Evolutionary conservation across 2,888 invertebrate genomes (phyloP).

Genomic region (Drosophila subquinaria): DNA sequence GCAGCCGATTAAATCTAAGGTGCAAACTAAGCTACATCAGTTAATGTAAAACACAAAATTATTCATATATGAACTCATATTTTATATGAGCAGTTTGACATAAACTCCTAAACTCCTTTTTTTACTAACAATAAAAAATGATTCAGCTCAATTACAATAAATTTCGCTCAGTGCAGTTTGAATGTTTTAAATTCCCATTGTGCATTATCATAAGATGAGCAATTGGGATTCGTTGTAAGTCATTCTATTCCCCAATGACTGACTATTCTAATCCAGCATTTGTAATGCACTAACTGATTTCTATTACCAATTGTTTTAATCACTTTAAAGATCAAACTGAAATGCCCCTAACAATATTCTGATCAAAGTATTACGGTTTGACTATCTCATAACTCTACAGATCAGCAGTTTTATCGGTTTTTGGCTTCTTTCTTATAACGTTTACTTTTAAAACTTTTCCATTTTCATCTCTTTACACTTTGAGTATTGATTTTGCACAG

Average conservation of each 20-base stretch:
- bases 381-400: not conserved
- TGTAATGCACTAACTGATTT: slow-evolving; percentile 1
- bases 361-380: not conserved
- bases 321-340: not conserved
- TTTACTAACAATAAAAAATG: not conserved
- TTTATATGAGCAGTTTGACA: not conserved
- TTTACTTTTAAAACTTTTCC: not conserved
- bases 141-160: not conserved
- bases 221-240: slow-evolving; percentile 8
- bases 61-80: not conserved
- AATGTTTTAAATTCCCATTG: slow-evolving; percentile 16
- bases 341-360: not conserved
- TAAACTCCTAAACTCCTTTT: not conserved
- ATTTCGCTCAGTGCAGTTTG: slow-evolving; percentile 14
- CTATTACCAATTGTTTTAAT: not conserved
- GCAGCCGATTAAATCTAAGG: slow-evolving; percentile 9
- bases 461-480: not conserved
- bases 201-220: slow-evolving; percentile 12
- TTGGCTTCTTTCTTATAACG: not conserved
- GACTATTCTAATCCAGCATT: slow-evolving; percentile 5
- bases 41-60: not conserved
- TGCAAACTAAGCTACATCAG: not conserved
- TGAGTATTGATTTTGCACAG: slow-evolving; percentile 24
- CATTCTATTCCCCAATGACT: slow-evolving; percentile 19
- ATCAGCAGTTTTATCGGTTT: not conserved